phyloP scores from a whole-genome alignment of 2,113 vertebrate genomes.

The Eolophus roseicapilla region DNA sequence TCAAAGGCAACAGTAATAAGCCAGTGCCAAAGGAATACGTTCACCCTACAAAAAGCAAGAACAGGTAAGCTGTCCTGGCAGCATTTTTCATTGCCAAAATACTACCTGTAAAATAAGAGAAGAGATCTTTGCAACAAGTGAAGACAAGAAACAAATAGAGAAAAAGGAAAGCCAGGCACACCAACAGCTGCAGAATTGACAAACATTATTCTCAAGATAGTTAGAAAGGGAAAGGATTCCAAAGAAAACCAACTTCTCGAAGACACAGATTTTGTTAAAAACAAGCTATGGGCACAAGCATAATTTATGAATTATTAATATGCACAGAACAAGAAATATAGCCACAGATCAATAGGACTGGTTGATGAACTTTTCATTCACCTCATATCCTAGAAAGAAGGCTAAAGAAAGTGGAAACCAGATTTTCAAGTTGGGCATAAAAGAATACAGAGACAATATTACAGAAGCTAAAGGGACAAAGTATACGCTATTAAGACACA shows the following conservation, averaged over 20 bases:
- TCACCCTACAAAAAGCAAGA: neutral
- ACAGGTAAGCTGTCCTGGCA: neutral
- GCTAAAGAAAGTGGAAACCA: neutral
- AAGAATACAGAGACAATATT: neutral
- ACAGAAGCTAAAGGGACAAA: neutral
- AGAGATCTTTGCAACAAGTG: neutral
- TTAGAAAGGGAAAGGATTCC: neutral
- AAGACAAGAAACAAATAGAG: neutral
- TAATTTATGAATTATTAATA: neutral
- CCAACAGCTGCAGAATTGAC: neutral
- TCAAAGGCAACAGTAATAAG: neutral
- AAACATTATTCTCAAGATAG: neutral
- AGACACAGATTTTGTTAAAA: neutral
- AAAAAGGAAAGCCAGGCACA: neutral
- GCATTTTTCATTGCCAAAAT: neutral
- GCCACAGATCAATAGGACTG: neutral
- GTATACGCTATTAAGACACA: neutral
- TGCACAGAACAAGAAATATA: neutral
- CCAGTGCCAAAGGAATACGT: neutral
- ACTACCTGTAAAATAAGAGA: neutral
- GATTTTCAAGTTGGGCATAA: neutral
- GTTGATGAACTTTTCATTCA: neutral
- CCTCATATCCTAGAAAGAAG: neutral
- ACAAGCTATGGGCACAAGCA: neutral
- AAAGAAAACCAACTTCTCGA: neutral